Evolutionary conservation across 2,113 vertebrate genomes (phyloP).

Genomic region (Cromileptes altivelis): DNA sequence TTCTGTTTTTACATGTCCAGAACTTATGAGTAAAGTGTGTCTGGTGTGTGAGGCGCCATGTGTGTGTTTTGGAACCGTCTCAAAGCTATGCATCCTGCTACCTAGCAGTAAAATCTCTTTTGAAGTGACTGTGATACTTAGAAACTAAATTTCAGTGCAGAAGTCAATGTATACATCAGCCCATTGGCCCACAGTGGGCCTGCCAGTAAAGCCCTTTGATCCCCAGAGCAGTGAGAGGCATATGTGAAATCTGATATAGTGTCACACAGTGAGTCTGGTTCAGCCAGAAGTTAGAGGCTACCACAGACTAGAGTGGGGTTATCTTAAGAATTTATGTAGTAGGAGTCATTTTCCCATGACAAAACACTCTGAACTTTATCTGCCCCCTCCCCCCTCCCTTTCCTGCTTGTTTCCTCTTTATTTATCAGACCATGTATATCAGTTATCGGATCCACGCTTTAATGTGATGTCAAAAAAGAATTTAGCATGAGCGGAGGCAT

Average conservation of each 20-base stretch:
- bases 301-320: slow-evolving; percentile 33
- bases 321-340: slow-evolving; percentile 51
- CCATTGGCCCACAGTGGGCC: slow-evolving; percentile 57
- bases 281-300: slow-evolving; percentile 67
- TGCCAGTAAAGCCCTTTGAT: slow-evolving; percentile 69
- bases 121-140: slow-evolving; percentile 62
- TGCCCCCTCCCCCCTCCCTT: not conserved
- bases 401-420: not conserved
- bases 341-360: slow-evolving; percentile 39
- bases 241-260: slow-evolving; percentile 74
- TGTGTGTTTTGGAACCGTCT: slow-evolving; percentile 33
- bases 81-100: slow-evolving; percentile 27
- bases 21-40: slow-evolving; percentile 8
- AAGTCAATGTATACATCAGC: slow-evolving; percentile 48
- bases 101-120: slow-evolving; percentile 48
- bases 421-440: not conserved
- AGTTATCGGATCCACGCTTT: not conserved
- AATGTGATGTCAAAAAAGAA: slow-evolving; percentile 9
- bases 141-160: slow-evolving; percentile 36
- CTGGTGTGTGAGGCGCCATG: slow-evolving; percentile 37
- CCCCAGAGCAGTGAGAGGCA: slow-evolving; percentile 59
- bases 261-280: slow-evolving; percentile 68
- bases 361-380: slow-evolving; percentile 34
- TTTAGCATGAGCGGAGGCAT: not conserved
- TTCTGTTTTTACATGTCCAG: slow-evolving; percentile 17